Base-by-base conservation (phyloP, 2,113 vertebrate species). In the Pipra filicauda region DNA sequence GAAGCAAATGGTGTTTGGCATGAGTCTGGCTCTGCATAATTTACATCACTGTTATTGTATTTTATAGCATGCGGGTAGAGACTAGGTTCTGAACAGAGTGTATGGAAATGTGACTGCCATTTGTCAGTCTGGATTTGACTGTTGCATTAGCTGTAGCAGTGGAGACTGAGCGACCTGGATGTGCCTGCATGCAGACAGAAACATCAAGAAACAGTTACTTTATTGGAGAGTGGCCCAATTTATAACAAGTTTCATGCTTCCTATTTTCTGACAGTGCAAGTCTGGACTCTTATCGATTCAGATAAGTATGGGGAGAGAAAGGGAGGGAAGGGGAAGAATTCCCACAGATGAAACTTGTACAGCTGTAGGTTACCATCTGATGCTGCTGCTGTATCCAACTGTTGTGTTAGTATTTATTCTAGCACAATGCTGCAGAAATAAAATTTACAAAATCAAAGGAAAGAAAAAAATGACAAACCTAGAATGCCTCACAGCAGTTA, bases 1-100 rank as follows among this genome's bases (percentile, higher is more conserved):
- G 92, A 84, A 94, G 49, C 73, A 93, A 87, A 90, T 54, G 46
- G 80, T 87, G 52, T 89, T 91, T 94, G 88, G 92, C 79, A 87
- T 57, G 85, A 76, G 66, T n/a, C 75, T 74, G 31, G 22, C 28
- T 33, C 55, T 62, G 61, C 85, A 85, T 94, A 95, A 89, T 91
- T 97, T 95, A 80, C 85, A 74, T 84, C 73, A 48, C 73, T 89
- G 16, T 83, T 72, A 30, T 89, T 95, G 87, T 86, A 79, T 88
- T 70, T 85, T 86, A 92, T 89, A 89, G 41, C 43, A 33, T 17
- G 30, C 28, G 85, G 84, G 31, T 52, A 81, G 57, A 95, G 92
- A 21, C 58, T 88, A 1, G 0, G 27, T 66, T 96, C 80, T 26
- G 91, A 91, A 43, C n/a, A 77, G 88, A 39, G 44, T 72, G 5